Conservation (phyloP, 2,888 invertebrate species). For the Gnatocerus cornutus region DNA sequence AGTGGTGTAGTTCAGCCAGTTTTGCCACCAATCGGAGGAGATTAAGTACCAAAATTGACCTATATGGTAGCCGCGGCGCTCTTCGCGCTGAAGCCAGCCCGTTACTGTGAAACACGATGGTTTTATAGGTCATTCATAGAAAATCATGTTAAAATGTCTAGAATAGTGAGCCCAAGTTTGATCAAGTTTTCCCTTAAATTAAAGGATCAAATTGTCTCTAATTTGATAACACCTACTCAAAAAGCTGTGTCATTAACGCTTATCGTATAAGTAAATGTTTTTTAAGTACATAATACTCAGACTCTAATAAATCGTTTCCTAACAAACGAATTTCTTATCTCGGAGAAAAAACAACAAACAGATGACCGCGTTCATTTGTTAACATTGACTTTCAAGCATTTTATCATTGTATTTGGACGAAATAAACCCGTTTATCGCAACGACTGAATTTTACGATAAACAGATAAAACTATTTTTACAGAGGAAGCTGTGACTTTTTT, state of each 20-base stretch:
- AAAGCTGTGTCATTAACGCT: neutral
- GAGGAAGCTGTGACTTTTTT: too few species aligned
- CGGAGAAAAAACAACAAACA: neutral
- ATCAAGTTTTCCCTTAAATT: neutral
- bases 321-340: neutral
- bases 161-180: too few species aligned
- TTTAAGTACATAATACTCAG: slow-evolving; percentile 9
- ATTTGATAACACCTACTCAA: slow-evolving; percentile 5
- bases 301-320: slow-evolving; percentile 13
- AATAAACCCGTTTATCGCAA: neutral
- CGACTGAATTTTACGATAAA: too few species aligned
- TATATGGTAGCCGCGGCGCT: slow-evolving; percentile 81
- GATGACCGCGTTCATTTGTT: too few species aligned
- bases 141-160: too few species aligned
- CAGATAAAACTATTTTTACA: too few species aligned
- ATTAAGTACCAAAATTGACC: slow-evolving; percentile 95
- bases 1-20: slow-evolving; percentile 83
- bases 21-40: slow-evolving; percentile 89
- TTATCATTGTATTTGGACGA: too few species aligned
- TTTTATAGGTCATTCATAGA: too few species aligned
- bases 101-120: too few species aligned
- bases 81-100: slow-evolving; percentile 88
- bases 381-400: too few species aligned
- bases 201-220: neutral
- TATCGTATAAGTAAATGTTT: neutral